Conservation (phyloP, 2,797 vertebrate species). For the Pseudochirops corinnae region DNA sequence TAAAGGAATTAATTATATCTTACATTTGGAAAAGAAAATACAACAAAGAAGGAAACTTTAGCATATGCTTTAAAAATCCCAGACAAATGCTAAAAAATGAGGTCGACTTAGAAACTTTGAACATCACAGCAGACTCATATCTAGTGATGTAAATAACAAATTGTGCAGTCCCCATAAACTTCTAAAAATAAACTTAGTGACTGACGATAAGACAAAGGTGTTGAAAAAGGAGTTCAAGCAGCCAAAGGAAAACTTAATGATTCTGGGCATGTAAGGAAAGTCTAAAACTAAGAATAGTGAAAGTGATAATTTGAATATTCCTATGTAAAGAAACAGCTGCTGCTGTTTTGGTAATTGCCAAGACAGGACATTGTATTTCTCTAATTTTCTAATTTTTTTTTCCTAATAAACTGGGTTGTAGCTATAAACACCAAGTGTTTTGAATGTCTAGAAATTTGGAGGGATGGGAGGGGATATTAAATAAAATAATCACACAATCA, state of each 20-base stretch:
- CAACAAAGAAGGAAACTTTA: conserved; percentile 29
- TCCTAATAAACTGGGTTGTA: not conserved
- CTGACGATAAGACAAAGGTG: not conserved
- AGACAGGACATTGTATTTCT: not conserved
- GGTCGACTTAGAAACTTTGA: not conserved
- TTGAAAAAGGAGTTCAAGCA: not conserved
- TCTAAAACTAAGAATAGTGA: not conserved
- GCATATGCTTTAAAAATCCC: conserved; percentile 50
- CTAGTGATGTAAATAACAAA: not conserved
- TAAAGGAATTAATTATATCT: conserved; percentile 75
- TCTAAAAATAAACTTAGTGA: not conserved
- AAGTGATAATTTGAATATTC: not conserved
- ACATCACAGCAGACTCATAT: not conserved
- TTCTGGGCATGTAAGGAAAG: rapidly evolving
- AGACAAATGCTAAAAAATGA: conserved; percentile 50
- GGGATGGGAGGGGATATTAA: not conserved
- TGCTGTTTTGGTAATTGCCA: not conserved
- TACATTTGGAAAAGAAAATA: conserved; percentile 24
- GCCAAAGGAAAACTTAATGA: not conserved
- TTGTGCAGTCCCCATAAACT: not conserved
- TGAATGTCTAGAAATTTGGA: not conserved
- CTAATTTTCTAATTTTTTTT: no score
- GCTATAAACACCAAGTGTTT: not conserved
- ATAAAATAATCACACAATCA: not conserved
- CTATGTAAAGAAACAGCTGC: not conserved